Evolutionary conservation across 92 coral and sea anemone genomes (phyloP).

Genomic region (Palythoa grandiflora): DNA sequence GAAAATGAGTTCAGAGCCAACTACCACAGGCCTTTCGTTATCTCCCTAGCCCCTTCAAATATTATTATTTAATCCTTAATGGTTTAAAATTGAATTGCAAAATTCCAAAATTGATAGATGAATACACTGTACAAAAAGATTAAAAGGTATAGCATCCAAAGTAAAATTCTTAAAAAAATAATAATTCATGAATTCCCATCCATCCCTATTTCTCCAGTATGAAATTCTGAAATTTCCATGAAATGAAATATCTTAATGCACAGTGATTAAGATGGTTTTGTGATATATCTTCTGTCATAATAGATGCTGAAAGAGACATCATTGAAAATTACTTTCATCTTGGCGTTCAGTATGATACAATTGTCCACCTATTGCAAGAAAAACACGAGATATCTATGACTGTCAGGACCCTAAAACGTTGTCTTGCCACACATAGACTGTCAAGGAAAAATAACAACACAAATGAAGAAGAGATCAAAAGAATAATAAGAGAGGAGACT

Average conservation of each 20-base stretch:
- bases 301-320: constrained; percentile 56
- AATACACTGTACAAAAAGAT: not conserved
- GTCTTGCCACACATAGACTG: constrained; percentile 11
- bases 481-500: constrained; percentile 41
- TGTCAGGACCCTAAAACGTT: constrained; percentile 31
- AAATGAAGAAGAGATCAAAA: constrained; percentile 43
- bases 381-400: constrained; percentile 50
- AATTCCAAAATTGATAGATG: not conserved
- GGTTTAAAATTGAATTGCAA: not conserved
- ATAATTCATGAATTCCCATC: no score
- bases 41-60: not conserved
- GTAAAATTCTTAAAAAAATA: not conserved
- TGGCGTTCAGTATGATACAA: constrained; percentile 63
- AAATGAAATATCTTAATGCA: no score
- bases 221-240: no score
- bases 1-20: not conserved
- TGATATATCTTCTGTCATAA: no score
- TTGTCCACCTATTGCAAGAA: constrained; percentile 49
- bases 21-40: not conserved
- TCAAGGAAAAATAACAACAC: no score
- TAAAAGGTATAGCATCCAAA: not conserved
- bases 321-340: constrained; percentile 74
- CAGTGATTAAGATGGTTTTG: no score
- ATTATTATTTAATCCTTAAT: not conserved
- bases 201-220: no score